Evolutionary conservation across 2,797 vertebrate genomes (phyloP), one percentile per base, ranked within the genome.

Genomic region (Heterohyrax brucei): DNA sequence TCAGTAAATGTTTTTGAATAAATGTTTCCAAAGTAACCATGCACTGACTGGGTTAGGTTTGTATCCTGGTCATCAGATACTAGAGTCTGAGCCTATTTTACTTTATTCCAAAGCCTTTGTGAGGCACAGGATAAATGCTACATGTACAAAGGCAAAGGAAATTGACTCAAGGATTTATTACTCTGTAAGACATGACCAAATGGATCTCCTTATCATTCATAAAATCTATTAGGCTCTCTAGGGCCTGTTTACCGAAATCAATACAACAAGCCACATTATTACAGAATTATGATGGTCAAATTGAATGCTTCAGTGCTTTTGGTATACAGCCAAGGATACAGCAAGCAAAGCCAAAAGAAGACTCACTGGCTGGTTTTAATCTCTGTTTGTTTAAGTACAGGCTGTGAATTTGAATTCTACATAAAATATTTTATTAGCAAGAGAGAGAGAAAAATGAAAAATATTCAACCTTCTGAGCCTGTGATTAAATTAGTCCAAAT

Each of bases 201-300:
- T 93, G 62, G 70, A 18, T n/a, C 76, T 83, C 93, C 46, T 97
- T 96, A 92, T 79, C 77, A 95, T 89, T 96, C 61, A 89, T 91
- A 97, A 81, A 87, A 80, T 93, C 66, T 89, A 80, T 97, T 95
- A 96, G 53, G 10, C 72, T 96, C 91, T 93, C 91, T 76, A 93
- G 91, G 76, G 83, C 59, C 61, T 72, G 66, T 96, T 97, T 94
- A 95, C 83, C 70, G 75, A 97, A 95, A 97, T 97, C 97, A 96
- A 95, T 97, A 95, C 22, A 73, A 96, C 72, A 96, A 91, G 68
- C 75, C 88, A 96, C 72, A 95, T 95, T 96, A 97, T 94, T 94
- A 96, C 93, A 97, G 89, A 94, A 81, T 95, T 92, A 96, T 84
- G 86, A 95, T 56, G 76, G 72, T 39, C 66, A 75, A 88, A 94